These are phyloP conservation scores for Zaprionus ornatus DNA, from an alignment of 1,140 invertebrate genomes.

Conservation along the genomic window DNA sequence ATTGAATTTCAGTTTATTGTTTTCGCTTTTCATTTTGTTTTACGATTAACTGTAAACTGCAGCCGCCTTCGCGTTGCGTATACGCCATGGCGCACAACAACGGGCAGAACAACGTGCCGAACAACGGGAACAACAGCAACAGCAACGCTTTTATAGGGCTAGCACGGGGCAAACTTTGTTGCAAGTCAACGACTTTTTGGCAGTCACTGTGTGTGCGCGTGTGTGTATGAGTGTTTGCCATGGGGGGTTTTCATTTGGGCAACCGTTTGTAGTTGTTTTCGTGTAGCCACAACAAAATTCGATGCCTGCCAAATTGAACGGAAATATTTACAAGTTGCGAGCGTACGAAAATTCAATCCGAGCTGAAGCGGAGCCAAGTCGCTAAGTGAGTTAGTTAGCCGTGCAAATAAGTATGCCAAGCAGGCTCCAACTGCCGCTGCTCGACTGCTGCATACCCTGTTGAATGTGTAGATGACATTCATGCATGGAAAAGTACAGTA, in stretches of 20 bases:
- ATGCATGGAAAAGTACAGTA: too few species aligned
- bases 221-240: background rate
- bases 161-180: constrained; percentile 34
- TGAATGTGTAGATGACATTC: background rate
- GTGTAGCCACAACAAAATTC: constrained; percentile 15
- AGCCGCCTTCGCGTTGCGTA: constrained; percentile 33
- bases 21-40: constrained; percentile 51
- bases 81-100: constrained; percentile 14
- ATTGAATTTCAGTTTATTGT: constrained; percentile 60
- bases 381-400: background rate
- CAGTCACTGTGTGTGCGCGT: constrained; percentile 1
- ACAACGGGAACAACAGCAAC: background rate
- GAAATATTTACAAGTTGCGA: constrained; percentile 42
- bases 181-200: constrained; percentile 40
- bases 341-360: constrained; percentile 10
- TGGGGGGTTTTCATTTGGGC: constrained; percentile 18
- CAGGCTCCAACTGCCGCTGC: background rate
- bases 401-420: constrained; percentile 1
- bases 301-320: constrained; percentile 39
- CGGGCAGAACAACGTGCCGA: background rate
- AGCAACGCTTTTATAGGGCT: constrained; percentile 7
- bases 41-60: constrained; percentile 53
- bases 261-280: constrained; percentile 7
- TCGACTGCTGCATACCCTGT: background rate
- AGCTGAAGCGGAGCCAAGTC: constrained; percentile 1